These are phyloP conservation scores for Drosophila arawakana DNA, from an alignment of 1,140 invertebrate genomes.

Conservation along the genomic window DNA sequence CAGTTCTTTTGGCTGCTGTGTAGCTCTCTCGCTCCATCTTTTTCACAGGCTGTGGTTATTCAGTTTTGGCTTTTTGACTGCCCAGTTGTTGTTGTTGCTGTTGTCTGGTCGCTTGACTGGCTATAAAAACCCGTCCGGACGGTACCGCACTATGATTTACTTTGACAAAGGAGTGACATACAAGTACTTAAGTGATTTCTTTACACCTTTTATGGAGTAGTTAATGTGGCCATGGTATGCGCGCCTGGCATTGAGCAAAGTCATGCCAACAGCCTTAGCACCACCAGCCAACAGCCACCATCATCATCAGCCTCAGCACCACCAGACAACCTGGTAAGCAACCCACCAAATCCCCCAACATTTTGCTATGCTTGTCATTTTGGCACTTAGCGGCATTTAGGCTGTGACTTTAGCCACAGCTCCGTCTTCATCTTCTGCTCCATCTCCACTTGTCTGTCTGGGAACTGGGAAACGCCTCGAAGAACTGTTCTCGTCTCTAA, in stretches of 20 bases:
- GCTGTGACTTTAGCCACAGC: constrained; percentile 50
- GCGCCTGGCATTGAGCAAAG: constrained; percentile 70
- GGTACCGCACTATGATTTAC: constrained; percentile 71
- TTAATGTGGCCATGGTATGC: constrained; percentile 76
- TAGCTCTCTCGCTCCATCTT: constrained; percentile 20
- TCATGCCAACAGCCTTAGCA: constrained; percentile 51
- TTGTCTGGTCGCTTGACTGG: constrained; percentile 32
- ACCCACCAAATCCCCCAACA: constrained; percentile 50
- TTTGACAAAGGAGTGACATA: constrained; percentile 83
- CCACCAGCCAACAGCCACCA: constrained; percentile 18
- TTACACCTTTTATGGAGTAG: constrained; percentile 82
- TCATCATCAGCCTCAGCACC: constrained; percentile 16
- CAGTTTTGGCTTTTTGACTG: constrained; percentile 24
- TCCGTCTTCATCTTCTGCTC: constrained; percentile 10
- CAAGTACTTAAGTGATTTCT: constrained; percentile 83
- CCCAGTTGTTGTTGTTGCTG: constrained; percentile 17
- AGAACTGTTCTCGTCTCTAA: constrained; percentile 32
- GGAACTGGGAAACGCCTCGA: constrained; percentile 39
- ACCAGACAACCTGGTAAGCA: constrained; percentile 23
- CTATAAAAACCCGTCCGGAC: constrained; percentile 45
- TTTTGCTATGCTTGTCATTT: constrained; percentile 61
- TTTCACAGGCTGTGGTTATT: constrained; percentile 22
- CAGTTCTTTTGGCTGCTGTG: constrained; percentile 23
- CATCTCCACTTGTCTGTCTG: constrained; percentile 18
- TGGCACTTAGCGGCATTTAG: constrained; percentile 79